These are phyloP conservation scores for Pammene fasciana DNA, from an alignment of 2,888 invertebrate genomes.

Conservation along the genomic window DNA sequence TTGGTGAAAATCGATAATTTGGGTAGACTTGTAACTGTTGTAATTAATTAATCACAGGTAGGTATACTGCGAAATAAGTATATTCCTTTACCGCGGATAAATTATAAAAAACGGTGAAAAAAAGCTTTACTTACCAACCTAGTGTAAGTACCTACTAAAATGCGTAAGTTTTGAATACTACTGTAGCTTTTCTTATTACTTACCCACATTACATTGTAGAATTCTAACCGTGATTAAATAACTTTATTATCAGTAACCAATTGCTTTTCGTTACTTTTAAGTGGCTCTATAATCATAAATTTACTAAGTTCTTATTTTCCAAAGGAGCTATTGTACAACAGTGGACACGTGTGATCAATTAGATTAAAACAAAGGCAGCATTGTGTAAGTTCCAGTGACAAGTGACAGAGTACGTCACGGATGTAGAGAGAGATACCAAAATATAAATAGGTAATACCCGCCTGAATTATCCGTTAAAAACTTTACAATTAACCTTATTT, in stretches of 20 bases:
- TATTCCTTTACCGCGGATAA: too few species aligned
- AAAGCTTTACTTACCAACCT: too few species aligned
- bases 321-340: conserved; percentile 23
- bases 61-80: too few species aligned
- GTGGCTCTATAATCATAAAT: not conserved
- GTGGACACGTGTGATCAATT: conserved; percentile 67
- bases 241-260: conserved; percentile 5
- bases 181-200: not conserved
- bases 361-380: conserved; percentile 62
- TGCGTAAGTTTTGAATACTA: too few species aligned
- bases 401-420: conserved; percentile 22
- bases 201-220: not conserved
- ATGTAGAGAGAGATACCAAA: conserved; percentile 25
- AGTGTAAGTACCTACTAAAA: too few species aligned
- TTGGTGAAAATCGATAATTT: too few species aligned
- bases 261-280: not conserved
- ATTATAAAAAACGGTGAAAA: too few species aligned
- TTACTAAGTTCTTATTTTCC: conserved; percentile 16
- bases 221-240: not conserved
- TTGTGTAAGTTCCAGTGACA: conserved; percentile 46
- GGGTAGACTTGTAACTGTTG: too few species aligned
- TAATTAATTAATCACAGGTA: too few species aligned
- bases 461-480: not conserved
- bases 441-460: not conserved
- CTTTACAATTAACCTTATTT: too few species aligned